These are phyloP conservation scores for Barypeithes pellucidus DNA, from an alignment of 2,888 invertebrate genomes.

Conservation along the genomic window DNA sequence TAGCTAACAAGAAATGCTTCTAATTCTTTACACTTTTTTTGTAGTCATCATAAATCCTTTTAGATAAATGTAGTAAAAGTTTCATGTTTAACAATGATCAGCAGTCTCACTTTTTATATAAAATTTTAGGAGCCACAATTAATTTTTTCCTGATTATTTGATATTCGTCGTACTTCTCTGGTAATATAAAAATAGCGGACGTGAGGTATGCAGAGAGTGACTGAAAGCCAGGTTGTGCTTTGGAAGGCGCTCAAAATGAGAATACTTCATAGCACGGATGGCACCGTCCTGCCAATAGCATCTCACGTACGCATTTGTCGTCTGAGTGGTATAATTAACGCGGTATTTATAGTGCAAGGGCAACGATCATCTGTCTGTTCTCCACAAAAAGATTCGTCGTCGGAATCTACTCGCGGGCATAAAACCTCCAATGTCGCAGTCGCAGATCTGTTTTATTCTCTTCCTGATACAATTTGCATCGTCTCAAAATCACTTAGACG, in stretches of 20 bases:
- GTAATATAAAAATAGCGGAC: conserved; percentile 65
- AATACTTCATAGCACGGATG: conserved; percentile 66
- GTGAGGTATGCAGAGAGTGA: conserved; percentile 66
- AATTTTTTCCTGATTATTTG: conserved; percentile 23
- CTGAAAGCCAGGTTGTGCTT: conserved; percentile 67
- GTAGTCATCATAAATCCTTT: no score
- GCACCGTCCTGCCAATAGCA: conserved; percentile 68
- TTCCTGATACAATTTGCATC: conserved; percentile 71
- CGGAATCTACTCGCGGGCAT: conserved; percentile 27
- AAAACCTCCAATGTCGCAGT: conserved; percentile 29
- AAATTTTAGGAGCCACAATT: background rate
- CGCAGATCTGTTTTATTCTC: conserved; percentile 58
- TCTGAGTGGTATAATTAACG: conserved; percentile 70
- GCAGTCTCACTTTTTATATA: background rate
- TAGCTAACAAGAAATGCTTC: no score
- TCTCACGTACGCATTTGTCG: conserved; percentile 68
- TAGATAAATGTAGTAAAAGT: background rate
- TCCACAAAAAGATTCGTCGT: conserved; percentile 39
- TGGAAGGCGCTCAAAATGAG: conserved; percentile 70
- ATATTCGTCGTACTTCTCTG: conserved; percentile 26
- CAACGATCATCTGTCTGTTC: conserved; percentile 62
- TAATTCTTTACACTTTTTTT: no score
- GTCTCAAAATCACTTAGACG: conserved; percentile 69
- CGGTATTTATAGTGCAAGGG: conserved; percentile 71
- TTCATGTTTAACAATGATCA: background rate